These are phyloP conservation scores for Enteromius viviparus DNA, from an alignment of 2,797 vertebrate genomes.

Conservation along the genomic window DNA sequence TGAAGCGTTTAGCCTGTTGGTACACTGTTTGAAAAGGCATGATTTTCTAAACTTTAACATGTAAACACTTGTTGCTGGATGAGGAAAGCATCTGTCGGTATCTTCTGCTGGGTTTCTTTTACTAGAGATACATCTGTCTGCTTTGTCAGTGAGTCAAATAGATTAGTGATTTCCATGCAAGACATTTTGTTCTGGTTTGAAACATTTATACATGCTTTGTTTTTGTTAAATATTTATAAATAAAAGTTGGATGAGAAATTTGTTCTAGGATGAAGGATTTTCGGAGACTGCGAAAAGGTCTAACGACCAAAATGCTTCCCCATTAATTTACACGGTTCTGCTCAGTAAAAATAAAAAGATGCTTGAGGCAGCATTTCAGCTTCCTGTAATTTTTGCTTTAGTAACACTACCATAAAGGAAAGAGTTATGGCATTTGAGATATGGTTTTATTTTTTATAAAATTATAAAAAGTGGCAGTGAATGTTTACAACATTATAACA, in stretches of 20 bases:
- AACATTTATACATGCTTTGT: conserved; percentile 37
- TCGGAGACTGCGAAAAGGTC: not conserved
- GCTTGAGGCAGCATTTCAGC: no score
- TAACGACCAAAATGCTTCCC: not conserved
- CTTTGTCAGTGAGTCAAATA: conserved; percentile 21
- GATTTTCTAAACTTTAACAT: conserved; percentile 56
- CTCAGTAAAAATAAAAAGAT: not conserved
- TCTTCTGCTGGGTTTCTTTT: conserved; percentile 45
- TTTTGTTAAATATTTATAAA: conserved; percentile 40
- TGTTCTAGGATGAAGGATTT: not conserved
- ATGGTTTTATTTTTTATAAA: no score
- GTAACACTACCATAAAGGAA: not conserved
- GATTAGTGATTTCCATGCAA: conserved; percentile 23
- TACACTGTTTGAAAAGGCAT: conserved; percentile 59
- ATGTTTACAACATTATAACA: not conserved
- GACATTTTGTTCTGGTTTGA: conserved; percentile 22
- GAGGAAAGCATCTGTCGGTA: conserved; percentile 57
- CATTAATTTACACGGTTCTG: not conserved
- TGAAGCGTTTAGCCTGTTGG: conserved; percentile 51
- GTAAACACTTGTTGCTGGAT: conserved; percentile 55
- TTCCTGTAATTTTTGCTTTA: not conserved
- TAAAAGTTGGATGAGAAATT: conserved; percentile 7
- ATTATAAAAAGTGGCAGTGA: not conserved
- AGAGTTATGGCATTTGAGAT: not conserved
- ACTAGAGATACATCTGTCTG: conserved; percentile 38